phyloP scores from a whole-genome alignment of 2,797 vertebrate genomes.

The Masticophis lateralis region DNA sequence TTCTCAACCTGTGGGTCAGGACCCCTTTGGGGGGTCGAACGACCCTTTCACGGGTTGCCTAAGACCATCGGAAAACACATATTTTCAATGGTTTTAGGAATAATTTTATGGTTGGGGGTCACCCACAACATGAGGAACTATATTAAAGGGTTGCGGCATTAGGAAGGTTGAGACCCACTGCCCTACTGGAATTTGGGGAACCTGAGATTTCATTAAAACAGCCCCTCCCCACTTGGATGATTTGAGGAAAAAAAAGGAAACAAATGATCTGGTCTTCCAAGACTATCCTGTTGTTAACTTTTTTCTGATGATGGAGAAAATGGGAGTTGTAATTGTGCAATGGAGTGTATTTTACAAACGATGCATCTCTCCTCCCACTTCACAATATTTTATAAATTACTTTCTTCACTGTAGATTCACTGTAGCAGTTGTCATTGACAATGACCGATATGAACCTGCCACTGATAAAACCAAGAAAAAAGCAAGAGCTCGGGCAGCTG shows the following conservation, averaged over 20 bases:
- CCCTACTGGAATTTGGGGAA: not conserved
- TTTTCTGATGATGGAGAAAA: not conserved
- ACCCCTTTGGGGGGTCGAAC: too few species aligned
- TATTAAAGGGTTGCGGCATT: too few species aligned
- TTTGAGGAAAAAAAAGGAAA: not conserved
- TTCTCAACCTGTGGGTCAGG: too few species aligned
- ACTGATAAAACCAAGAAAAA: conserved; percentile 65
- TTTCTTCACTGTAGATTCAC: conserved; percentile 67
- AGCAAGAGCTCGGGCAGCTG: conserved; percentile 66
- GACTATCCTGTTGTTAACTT: not conserved
- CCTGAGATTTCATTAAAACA: not conserved
- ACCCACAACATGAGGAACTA: too few species aligned
- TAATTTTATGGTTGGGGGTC: too few species aligned
- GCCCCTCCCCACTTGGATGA: not conserved
- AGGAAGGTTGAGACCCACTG: too few species aligned
- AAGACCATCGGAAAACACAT: too few species aligned
- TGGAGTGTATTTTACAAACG: not conserved
- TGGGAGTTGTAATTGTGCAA: not conserved
- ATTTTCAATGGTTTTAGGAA: too few species aligned
- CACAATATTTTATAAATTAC: conserved; percentile 24
- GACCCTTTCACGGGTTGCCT: too few species aligned
- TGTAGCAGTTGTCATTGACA: conserved; percentile 32
- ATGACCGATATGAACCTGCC: conserved; percentile 33
- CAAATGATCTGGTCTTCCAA: not conserved
- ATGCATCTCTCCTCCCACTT: not conserved